These are phyloP conservation scores for Brenthis ino DNA, from an alignment of 2,888 invertebrate species.

Conservation along the genomic window DNA sequence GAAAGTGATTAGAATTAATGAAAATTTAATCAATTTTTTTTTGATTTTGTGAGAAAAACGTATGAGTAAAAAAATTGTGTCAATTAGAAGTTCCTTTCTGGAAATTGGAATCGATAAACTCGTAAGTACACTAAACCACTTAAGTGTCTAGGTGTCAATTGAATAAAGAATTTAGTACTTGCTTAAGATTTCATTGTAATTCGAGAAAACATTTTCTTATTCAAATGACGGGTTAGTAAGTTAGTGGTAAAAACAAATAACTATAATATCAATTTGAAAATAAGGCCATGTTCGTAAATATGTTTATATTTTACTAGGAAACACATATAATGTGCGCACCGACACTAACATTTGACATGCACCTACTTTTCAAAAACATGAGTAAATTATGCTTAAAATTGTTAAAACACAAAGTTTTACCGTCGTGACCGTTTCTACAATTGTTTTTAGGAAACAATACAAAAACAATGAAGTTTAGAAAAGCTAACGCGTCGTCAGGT, in stretches of 20 bases:
- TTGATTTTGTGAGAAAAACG: no score
- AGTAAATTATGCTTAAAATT: conserved; percentile 37
- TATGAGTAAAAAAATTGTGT: conserved; percentile 45
- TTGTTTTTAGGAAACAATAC: conserved; percentile 43
- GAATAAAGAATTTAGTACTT: background rate
- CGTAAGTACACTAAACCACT: background rate
- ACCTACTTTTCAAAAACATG: conserved; percentile 33
- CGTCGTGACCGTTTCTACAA: conserved; percentile 37
- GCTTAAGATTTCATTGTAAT: background rate
- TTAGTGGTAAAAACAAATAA: conserved; percentile 7
- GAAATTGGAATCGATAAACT: background rate
- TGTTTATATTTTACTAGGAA: conserved; percentile 35
- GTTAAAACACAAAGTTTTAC: conserved; percentile 31
- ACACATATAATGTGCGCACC: conserved; percentile 23
- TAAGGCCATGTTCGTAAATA: conserved; percentile 33
- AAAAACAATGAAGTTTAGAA: conserved; percentile 43
- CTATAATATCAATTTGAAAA: conserved; percentile 24
- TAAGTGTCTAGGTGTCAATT: background rate
- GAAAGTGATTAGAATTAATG: no score
- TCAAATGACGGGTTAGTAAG: conserved; percentile 18
- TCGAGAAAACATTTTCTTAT: conserved; percentile 5
- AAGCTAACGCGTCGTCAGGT: conserved; percentile 37
- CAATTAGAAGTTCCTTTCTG: conserved; percentile 42
- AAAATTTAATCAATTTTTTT: no score
- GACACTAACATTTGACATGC: conserved; percentile 35